Evolutionary conservation across 2,888 invertebrate species (phyloP), one percentile per base, ranked within the genome.

Genomic region (Drosophila demipolita): DNA sequence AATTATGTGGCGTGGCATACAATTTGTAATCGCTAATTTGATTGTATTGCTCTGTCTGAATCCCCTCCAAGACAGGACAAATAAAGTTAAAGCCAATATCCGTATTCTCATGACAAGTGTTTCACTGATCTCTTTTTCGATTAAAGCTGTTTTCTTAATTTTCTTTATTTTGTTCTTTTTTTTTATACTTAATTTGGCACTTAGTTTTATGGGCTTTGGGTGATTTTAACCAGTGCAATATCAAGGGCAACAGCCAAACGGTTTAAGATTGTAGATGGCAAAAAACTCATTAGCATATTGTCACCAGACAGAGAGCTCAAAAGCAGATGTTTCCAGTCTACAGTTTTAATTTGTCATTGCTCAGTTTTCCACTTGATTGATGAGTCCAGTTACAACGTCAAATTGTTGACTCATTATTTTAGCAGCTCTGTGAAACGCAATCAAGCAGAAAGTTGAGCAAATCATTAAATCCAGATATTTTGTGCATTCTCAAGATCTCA

Each of bases 211-310:
- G 60, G 45, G 11, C 15, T 4, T 23, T 15, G 15, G 23, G 49
- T 1, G 2, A 29, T 29, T 20, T 50, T 17, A 7, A 33, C 26
- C 26, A 45, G 42, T 36, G n/a, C 57, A 40, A 12, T 73, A 49
- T 65, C 38, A 61, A 59, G 45, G 54, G 20, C 71, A 52, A 29
- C 20, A 26, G 36, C 36, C 23, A 38, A 36, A 53, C 38, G 40
- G 72, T 66, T 72, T 73, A 63, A 73, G 76, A 68, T 65, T 61
- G 49, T 42, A 66, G 62, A 65, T 60, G 60, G 66, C 63, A 64
- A 50, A 64, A 67, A 72, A 54, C 76, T 74, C 67, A 74, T 78
- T 78, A 78, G 62, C 78, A 78, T 74, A 74, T 74, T 78, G 74
- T 66, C 74, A 58, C 40, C 64, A 53, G 70, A 32, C 74, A 74